Conservation (phyloP, 1,140 invertebrate genomes). For the Drosophila sp. region DNA sequence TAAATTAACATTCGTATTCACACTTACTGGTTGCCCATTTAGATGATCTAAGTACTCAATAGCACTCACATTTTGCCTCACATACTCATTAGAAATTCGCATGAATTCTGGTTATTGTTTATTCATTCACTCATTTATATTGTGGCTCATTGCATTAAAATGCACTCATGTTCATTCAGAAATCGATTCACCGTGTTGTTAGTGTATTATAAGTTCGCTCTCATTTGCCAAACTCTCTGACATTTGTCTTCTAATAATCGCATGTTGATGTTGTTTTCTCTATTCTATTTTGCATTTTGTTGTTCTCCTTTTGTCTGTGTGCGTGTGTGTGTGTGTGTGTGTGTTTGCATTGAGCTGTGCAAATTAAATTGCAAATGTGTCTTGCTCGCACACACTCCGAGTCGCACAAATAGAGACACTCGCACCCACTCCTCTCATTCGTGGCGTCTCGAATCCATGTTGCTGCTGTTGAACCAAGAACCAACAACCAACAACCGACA, state of each 20-base stretch:
- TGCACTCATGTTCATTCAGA: conserved; percentile 5
- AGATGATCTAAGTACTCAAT: too few relatives aligned
- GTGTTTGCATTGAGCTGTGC: conserved; percentile 61
- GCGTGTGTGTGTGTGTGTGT: too few relatives aligned
- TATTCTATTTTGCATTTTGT: background rate
- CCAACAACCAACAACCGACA: conserved; percentile 28
- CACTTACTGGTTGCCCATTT: too few relatives aligned
- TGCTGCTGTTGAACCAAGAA: conserved; percentile 24
- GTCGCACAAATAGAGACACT: conserved; percentile 9
- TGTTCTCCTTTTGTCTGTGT: background rate
- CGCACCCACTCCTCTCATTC: conserved; percentile 49
- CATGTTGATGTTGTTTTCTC: background rate
- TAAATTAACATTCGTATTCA: too few relatives aligned
- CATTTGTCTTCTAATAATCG: conserved; percentile 2
- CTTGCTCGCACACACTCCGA: conserved; percentile 18
- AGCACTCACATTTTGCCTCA: too few relatives aligned
- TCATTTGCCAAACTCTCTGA: background rate
- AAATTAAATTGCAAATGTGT: conserved; percentile 68
- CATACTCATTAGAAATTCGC: too few relatives aligned
- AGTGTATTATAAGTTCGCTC: conserved; percentile 5
- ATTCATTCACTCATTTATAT: background rate
- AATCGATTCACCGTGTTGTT: background rate
- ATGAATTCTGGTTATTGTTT: too few relatives aligned
- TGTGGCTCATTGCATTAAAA: background rate
- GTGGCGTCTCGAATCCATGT: conserved; percentile 38